phyloP scores from a whole-genome alignment of 2,797 vertebrate species.

The Hydrophis major region DNA sequence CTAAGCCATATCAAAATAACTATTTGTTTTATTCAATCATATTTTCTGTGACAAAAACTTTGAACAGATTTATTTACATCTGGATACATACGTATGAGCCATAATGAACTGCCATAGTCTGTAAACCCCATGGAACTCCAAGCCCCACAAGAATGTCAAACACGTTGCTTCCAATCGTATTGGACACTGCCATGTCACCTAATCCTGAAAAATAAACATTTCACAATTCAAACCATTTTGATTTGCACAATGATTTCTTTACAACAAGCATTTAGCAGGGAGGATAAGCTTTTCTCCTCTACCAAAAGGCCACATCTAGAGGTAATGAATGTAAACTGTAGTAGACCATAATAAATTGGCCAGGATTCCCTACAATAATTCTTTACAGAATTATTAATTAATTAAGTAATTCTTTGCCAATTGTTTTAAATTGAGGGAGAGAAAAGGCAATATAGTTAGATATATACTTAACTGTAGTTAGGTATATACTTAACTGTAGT shows the following conservation, averaged over 20 bases:
- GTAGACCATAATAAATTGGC: background rate
- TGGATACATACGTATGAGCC: conserved; percentile 82
- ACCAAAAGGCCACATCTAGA: background rate
- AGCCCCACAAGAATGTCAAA: conserved; percentile 97
- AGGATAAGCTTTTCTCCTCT: background rate
- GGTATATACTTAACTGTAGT: background rate
- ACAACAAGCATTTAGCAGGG: background rate
- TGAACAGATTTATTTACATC: background rate
- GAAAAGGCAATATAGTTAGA: background rate
- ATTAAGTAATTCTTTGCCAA: background rate
- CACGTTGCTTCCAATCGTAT: conserved; percentile 95
- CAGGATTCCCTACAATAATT: background rate
- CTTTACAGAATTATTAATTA: background rate
- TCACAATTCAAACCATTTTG: background rate
- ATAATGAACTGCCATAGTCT: conserved; percentile 87
- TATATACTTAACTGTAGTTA: background rate
- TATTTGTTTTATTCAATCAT: background rate
- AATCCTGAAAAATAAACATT: conserved; percentile 74
- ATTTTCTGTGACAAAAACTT: background rate
- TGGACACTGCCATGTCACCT: conserved; percentile 97
- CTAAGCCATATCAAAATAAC: background rate
- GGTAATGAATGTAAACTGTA: background rate
- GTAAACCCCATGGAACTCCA: conserved; percentile 90
- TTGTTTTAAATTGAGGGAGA: background rate
- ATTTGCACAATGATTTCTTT: background rate